These are phyloP conservation scores for Ectropis crepuscularia DNA, from an alignment of 2,888 invertebrate genomes.

Conservation along the genomic window DNA sequence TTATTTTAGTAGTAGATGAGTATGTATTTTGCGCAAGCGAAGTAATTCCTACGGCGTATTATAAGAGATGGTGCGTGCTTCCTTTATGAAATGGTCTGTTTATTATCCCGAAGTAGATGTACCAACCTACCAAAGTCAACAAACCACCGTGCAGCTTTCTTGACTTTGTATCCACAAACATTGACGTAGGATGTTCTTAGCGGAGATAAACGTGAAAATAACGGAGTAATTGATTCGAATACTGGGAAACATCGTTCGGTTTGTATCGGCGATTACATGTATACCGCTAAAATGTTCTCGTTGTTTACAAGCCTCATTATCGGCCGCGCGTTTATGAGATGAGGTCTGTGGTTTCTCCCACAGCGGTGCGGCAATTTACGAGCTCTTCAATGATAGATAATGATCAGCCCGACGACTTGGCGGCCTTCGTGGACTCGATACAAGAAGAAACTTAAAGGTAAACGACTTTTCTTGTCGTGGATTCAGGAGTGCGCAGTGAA, in stretches of 20 bases:
- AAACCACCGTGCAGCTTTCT: constrained; percentile 56
- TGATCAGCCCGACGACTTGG: constrained; percentile 66
- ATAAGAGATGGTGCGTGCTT: constrained; percentile 15
- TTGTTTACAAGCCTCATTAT: constrained; percentile 71
- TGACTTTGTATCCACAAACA: constrained; percentile 67
- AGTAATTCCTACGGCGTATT: constrained; percentile 39
- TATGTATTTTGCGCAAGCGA: constrained; percentile 22
- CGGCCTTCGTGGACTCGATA: constrained; percentile 38
- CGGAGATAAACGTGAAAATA: constrained; percentile 68
- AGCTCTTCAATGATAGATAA: constrained; percentile 69
- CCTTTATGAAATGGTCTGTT: constrained; percentile 44
- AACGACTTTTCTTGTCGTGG: constrained; percentile 11
- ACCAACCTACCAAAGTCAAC: constrained; percentile 45
- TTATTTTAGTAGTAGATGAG: not conserved
- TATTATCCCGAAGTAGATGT: constrained; percentile 43
- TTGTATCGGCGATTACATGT: constrained; percentile 70
- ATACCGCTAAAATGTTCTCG: constrained; percentile 66
- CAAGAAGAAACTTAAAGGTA: constrained; percentile 22
- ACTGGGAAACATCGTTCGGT: constrained; percentile 60
- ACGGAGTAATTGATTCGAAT: constrained; percentile 68
- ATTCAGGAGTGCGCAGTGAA: constrained; percentile 29
- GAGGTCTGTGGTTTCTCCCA: constrained; percentile 45
- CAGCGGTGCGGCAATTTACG: constrained; percentile 58
- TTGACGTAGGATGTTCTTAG: constrained; percentile 72
- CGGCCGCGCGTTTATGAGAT: constrained; percentile 44